phyloP scores from a whole-genome alignment of 2,113 vertebrate species.

The Oreochromis aureus region DNA sequence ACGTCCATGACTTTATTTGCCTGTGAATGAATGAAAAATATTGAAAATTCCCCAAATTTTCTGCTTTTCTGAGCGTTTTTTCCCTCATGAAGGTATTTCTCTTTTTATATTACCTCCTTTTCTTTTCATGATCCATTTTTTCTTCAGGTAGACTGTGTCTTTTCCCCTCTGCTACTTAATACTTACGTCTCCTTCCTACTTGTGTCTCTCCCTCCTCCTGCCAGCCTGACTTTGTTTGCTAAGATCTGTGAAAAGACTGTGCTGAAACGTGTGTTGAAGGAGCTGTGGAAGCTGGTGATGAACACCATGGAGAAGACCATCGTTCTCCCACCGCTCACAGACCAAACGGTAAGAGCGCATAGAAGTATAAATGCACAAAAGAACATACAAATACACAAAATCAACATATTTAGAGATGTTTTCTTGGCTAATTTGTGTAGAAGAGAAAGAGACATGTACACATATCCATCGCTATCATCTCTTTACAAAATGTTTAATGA shows the following conservation, averaged over 20 bases:
- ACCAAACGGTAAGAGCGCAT: slow-evolving; percentile 87
- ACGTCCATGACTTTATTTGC: background rate
- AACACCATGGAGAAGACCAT: slow-evolving; percentile 99
- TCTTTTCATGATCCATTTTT: background rate
- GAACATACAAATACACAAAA: background rate
- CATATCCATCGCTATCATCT: background rate
- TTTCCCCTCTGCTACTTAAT: background rate
- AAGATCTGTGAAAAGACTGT: slow-evolving; percentile 99
- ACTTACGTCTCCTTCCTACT: background rate
- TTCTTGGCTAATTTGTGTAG: background rate
- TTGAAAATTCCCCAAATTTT: background rate
- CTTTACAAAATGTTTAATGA: background rate
- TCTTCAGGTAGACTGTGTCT: background rate
- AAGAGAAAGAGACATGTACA: background rate
- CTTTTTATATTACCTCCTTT: background rate
- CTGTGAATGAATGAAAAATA: background rate
- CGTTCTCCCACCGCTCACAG: slow-evolving; percentile 89
- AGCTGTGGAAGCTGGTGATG: slow-evolving; percentile 98
- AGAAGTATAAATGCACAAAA: background rate
- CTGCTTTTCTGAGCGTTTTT: background rate
- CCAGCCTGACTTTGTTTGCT: slow-evolving; percentile 91
- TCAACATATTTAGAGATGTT: background rate
- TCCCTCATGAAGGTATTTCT: background rate
- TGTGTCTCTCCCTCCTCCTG: background rate
- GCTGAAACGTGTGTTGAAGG: slow-evolving; percentile 95